Evolutionary conservation across 2,113 vertebrate species (phyloP).

Genomic region (Tricholaema leucomelas): DNA sequence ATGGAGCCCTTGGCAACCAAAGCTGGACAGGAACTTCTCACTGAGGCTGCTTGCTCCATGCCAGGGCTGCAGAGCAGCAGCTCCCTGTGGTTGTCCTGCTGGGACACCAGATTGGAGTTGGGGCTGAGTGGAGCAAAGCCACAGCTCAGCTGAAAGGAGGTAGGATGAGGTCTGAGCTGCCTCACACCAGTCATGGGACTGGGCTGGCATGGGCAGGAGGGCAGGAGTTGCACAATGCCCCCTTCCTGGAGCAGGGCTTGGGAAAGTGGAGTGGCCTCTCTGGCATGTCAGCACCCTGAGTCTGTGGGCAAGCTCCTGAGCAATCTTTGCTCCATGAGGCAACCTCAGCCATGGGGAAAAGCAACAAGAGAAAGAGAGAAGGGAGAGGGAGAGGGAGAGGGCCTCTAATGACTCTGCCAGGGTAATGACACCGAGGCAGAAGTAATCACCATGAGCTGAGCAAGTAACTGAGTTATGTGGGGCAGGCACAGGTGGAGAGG

Average conservation of each 20-base stretch:
- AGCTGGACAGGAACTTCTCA: not conserved
- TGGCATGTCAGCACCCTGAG: not conserved
- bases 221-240: not conserved
- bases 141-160: not conserved
- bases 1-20: not conserved
- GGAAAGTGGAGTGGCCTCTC: not conserved
- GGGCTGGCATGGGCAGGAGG: accelerated
- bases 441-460: not conserved
- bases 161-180: not conserved
- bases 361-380: not conserved
- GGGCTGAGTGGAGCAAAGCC: not conserved
- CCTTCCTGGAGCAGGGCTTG: not conserved
- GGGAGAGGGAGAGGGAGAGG: no score
- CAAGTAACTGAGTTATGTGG: not conserved
- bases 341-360: not conserved
- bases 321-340: not conserved
- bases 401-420: not conserved
- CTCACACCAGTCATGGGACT: not conserved
- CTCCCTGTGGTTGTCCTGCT: not conserved
- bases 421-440: not conserved
- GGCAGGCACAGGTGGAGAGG: conserved; percentile 4
- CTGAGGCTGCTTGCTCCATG: not conserved
- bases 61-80: not conserved
- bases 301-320: not conserved
- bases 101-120: no score